Evolutionary conservation across 2,797 vertebrate species (phyloP).

Genomic region (Ibycter americanus): DNA sequence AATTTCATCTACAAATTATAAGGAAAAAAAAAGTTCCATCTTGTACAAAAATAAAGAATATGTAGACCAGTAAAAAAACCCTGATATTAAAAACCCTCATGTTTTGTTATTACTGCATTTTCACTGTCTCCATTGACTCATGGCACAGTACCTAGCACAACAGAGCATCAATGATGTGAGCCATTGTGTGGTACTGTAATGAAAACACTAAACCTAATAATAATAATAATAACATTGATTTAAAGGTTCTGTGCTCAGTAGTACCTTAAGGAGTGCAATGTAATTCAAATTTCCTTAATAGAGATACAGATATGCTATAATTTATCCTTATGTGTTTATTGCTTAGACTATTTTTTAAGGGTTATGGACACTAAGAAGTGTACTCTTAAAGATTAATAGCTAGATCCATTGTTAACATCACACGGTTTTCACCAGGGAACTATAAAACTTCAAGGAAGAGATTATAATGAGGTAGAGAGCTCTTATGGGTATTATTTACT

Average conservation of each 20-base stretch:
- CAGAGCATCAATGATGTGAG: neutral
- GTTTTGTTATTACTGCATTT: neutral
- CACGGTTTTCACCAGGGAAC: constrained; percentile 1
- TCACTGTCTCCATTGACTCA: neutral
- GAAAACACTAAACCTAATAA: neutral
- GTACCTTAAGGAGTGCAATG: neutral
- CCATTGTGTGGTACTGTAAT: neutral
- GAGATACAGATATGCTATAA: neutral
- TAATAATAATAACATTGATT: neutral
- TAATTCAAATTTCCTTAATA: constrained; percentile 7
- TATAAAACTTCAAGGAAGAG: neutral
- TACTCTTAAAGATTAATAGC: neutral
- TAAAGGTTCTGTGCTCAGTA: neutral
- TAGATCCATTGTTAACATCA: neutral
- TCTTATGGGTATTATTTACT: constrained; percentile 22
- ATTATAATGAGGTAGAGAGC: constrained; percentile 32
- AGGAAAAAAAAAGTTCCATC: neutral
- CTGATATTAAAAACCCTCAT: accelerated
- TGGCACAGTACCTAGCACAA: neutral
- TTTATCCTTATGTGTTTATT: neutral
- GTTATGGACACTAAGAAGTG: neutral
- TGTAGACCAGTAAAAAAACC: neutral
- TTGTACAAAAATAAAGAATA: neutral
- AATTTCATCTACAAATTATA: neutral
- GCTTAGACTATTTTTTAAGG: neutral